Percentiles rank a stretch among this genome's conserved stretches.
Evolutionary conservation across 2,888 invertebrate genomes (phyloP).

Genomic region (Petrolisthes manimaculis): DNA sequence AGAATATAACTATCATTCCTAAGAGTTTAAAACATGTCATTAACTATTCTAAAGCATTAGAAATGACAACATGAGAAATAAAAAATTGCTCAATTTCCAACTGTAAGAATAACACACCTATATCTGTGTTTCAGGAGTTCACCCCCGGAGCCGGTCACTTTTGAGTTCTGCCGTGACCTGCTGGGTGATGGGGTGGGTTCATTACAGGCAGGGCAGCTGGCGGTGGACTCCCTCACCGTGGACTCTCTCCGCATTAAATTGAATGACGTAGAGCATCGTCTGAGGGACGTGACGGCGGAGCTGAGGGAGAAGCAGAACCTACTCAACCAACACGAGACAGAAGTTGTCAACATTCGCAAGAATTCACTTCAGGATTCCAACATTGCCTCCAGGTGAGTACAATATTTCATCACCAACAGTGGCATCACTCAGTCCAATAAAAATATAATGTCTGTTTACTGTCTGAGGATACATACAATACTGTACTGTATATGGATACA

Average conservation of each 20-base stretch:
- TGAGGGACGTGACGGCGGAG: slow-evolving; percentile 76
- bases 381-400: slow-evolving; percentile 49
- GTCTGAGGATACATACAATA: not conserved
- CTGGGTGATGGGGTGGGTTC: slow-evolving; percentile 91
- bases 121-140: slow-evolving; percentile 77
- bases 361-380: slow-evolving; percentile 59
- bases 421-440: not conserved
- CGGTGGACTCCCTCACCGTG: slow-evolving; percentile 92
- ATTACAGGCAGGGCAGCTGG: slow-evolving; percentile 86
- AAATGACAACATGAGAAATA: too few relatives aligned
- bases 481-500: too few relatives aligned
- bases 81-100: too few relatives aligned
- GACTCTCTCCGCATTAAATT: slow-evolving; percentile 88
- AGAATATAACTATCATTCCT: too few relatives aligned
- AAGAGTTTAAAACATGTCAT: too few relatives aligned
- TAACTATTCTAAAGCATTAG: too few relatives aligned
- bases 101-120: too few relatives aligned
- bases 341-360: slow-evolving; percentile 67
- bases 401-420: too few relatives aligned
- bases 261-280: slow-evolving; percentile 81
- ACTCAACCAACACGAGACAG: slow-evolving; percentile 68
- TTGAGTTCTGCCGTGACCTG: slow-evolving; percentile 88
- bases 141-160: slow-evolving; percentile 81
- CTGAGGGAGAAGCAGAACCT: slow-evolving; percentile 68
- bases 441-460: not conserved